Conservation (phyloP, 2,797 vertebrate genomes). For the Melanotaenia pygmaea region DNA sequence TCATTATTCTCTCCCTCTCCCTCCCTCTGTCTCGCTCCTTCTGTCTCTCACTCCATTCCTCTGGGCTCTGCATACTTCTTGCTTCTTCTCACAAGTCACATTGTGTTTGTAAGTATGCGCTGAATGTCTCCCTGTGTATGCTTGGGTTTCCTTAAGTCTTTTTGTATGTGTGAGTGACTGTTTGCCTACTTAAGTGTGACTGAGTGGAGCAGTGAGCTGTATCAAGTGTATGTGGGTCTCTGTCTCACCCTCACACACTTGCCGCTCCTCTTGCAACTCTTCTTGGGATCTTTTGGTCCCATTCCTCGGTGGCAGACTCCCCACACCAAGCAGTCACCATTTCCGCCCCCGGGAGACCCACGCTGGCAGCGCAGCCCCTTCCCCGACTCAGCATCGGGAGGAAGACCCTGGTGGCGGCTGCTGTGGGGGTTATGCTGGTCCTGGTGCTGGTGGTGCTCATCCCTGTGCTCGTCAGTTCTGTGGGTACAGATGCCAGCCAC, state of each 20-base stretch:
- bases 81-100: slow-evolving; percentile 77
- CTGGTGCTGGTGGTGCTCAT: slow-evolving; percentile 95
- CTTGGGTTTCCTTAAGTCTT: slow-evolving; percentile 54
- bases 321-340: slow-evolving; percentile 89
- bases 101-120: slow-evolving; percentile 71
- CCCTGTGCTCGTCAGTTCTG: slow-evolving; percentile 96
- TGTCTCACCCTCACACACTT: slow-evolving; percentile 75
- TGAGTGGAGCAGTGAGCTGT: slow-evolving; percentile 68
- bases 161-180: slow-evolving; percentile 70
- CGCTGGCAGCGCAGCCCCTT: slow-evolving; percentile 91
- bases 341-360: slow-evolving; percentile 90
- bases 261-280: slow-evolving; percentile 70
- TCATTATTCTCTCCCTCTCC: slow-evolving; percentile 55
- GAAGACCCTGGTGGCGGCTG: slow-evolving; percentile 93
- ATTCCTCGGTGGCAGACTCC: slow-evolving; percentile 76
- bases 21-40: slow-evolving; percentile 54
- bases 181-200: slow-evolving; percentile 64
- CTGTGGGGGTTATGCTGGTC: slow-evolving; percentile 94
- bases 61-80: slow-evolving; percentile 75
- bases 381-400: slow-evolving; percentile 94
- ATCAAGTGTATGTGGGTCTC: slow-evolving; percentile 79
- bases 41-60: slow-evolving; percentile 72
- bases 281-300: slow-evolving; percentile 74
- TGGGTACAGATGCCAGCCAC: slow-evolving; percentile 89
- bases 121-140: slow-evolving; percentile 68